Evolutionary conservation across 2,797 vertebrate genomes (phyloP).

Genomic region (Gephyroberyx darwinii): DNA sequence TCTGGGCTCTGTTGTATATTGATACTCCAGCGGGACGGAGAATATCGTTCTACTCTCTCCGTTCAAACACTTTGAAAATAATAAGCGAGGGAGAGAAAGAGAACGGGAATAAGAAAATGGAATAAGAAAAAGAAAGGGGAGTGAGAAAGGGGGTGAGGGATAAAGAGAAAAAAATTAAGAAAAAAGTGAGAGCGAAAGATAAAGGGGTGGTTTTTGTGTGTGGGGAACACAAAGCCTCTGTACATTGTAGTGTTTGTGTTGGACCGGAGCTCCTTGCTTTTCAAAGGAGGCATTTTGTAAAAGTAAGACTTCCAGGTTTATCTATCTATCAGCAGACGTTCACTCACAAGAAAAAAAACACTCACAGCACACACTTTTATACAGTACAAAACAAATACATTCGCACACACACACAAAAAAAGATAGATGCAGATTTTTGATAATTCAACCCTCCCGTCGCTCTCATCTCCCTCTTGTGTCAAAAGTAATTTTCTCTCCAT

Average conservation of each 20-base stretch:
- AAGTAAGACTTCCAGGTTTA: conserved; percentile 37
- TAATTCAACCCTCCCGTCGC: conserved; percentile 53
- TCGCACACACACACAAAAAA: conserved; percentile 9
- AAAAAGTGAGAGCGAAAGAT: not conserved
- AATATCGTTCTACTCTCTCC: conserved; percentile 21
- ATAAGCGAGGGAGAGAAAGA: conserved; percentile 35
- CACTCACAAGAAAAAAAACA: conserved; percentile 9
- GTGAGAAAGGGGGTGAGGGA: not conserved
- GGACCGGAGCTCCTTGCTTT: conserved; percentile 28
- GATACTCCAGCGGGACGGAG: conserved; percentile 53
- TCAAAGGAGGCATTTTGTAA: conserved; percentile 41
- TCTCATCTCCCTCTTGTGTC: conserved; percentile 66
- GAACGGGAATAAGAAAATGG: conserved; percentile 14
- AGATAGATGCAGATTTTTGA: conserved; percentile 44
- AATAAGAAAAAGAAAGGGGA: not conserved
- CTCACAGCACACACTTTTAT: not conserved
- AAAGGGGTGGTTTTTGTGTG: conserved; percentile 1
- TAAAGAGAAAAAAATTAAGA: not conserved
- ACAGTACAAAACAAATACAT: not conserved
- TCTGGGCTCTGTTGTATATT: conserved; percentile 69
- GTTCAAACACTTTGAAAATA: conserved; percentile 51
- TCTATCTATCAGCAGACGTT: conserved; percentile 17
- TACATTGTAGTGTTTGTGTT: conserved; percentile 25
- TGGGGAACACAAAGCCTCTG: conserved; percentile 27
- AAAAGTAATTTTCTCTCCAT: conserved; percentile 70